Conservation (phyloP, 2,113 vertebrate genomes). For the Orycteropus afer region DNA sequence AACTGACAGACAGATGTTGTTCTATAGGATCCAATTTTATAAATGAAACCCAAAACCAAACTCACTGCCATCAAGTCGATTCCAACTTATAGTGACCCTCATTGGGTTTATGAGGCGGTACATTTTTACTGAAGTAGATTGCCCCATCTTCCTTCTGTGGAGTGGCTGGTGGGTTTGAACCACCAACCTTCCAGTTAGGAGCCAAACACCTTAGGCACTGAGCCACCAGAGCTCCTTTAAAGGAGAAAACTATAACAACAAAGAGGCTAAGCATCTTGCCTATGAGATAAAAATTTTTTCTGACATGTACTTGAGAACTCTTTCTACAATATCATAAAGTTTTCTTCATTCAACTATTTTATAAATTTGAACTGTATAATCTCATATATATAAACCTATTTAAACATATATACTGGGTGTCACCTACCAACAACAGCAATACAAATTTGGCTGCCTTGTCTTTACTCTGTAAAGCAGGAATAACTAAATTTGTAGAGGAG, state of each 20-base stretch:
- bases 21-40: not conserved
- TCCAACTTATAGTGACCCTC: too few relatives aligned
- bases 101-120: too few relatives aligned
- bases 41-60: too few relatives aligned
- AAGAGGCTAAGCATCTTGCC: not conserved
- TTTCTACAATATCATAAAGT: not conserved
- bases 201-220: too few relatives aligned
- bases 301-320: not conserved
- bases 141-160: too few relatives aligned
- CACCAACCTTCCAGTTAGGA: too few relatives aligned
- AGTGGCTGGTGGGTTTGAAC: too few relatives aligned
- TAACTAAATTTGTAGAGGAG: not conserved
- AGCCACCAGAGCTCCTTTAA: too few relatives aligned
- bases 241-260: not conserved
- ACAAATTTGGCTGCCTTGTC: not conserved
- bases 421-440: not conserved
- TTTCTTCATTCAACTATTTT: not conserved
- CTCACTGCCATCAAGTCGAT: too few relatives aligned
- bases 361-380: not conserved
- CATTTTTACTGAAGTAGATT: too few relatives aligned
- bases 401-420: too few relatives aligned
- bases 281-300: not conserved
- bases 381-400: not conserved
- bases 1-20: not conserved
- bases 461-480: not conserved